phyloP scores from a whole-genome alignment of 2,113 vertebrate species.

The Heterocephalus glaber region DNA sequence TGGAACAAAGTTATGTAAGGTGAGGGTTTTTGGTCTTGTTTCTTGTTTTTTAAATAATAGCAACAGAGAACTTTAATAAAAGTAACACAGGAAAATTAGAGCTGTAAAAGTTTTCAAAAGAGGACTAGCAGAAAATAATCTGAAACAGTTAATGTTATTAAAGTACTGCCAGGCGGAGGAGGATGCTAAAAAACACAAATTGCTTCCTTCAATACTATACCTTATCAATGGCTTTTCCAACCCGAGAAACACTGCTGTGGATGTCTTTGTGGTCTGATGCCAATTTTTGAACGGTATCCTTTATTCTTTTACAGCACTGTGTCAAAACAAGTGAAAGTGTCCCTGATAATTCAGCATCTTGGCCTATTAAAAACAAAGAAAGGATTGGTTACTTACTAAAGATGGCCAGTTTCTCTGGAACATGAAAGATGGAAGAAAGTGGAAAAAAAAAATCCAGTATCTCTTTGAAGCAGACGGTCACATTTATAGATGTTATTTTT shows the following conservation, averaged over 20 bases:
- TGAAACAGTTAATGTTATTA: background rate
- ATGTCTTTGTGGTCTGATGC: constrained; percentile 92
- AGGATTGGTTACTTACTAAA: constrained; percentile 49
- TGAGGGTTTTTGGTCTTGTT: background rate
- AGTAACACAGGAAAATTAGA: background rate
- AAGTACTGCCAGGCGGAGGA: background rate
- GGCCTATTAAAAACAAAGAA: constrained; percentile 80
- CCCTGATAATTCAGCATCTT: constrained; percentile 90
- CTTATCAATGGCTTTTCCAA: constrained; percentile 93
- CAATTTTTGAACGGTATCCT: constrained; percentile 92
- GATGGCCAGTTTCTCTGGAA: background rate
- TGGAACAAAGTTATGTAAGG: background rate
- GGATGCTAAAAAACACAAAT: background rate
- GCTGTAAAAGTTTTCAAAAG: background rate
- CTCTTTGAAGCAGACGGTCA: constrained; percentile 36
- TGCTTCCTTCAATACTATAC: constrained; percentile 74
- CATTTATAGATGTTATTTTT: background rate
- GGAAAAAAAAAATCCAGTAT: background rate
- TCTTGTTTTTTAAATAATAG: constrained; percentile 29
- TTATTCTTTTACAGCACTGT: constrained; percentile 92
- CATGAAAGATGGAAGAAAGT: background rate
- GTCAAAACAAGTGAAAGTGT: constrained; percentile 92
- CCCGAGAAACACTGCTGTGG: constrained; percentile 91
- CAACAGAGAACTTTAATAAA: background rate
- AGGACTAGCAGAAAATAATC: background rate